A percentile compares a stretch with the other conserved stretches of the same genome.
phyloP scores from a whole-genome alignment of 2,113 vertebrate genomes.

The Clarias macrocephalus region DNA sequence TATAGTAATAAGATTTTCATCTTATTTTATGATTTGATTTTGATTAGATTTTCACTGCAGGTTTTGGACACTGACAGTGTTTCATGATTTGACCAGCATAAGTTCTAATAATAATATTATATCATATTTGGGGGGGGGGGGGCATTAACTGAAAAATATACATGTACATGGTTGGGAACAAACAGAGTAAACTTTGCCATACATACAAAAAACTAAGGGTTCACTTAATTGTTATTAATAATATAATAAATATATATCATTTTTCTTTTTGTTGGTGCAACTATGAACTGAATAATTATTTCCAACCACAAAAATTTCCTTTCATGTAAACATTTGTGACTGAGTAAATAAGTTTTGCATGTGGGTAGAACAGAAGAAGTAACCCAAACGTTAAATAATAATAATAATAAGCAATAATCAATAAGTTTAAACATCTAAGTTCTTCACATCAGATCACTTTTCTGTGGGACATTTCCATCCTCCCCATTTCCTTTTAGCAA shows the following conservation, averaged over 20 bases:
- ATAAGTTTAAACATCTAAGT: slow-evolving; percentile 2
- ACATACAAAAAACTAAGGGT: too few relatives aligned
- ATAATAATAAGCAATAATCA: slow-evolving; percentile 28
- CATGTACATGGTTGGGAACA: background rate
- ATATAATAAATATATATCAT: too few relatives aligned
- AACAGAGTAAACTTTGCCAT: background rate
- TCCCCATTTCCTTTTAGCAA: slow-evolving; percentile 57
- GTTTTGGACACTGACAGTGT: too few relatives aligned
- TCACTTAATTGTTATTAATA: too few relatives aligned
- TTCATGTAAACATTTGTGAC: background rate
- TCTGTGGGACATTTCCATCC: slow-evolving; percentile 39
- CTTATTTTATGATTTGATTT: too few relatives aligned
- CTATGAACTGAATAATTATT: background rate
- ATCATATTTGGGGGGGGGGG: too few relatives aligned
- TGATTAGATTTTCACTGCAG: too few relatives aligned
- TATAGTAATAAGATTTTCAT: too few relatives aligned
- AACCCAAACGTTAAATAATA: background rate
- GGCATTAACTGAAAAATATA: too few relatives aligned
- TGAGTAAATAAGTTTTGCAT: background rate
- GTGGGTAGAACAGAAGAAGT: background rate
- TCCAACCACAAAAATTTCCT: background rate
- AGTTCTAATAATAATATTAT: too few relatives aligned
- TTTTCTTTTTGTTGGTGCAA: background rate
- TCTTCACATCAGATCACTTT: background rate
- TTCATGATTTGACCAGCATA: too few relatives aligned